Evolutionary conservation across 1,140 invertebrate species (phyloP).

Genomic region (Pseudomyrmex flavicornis): DNA sequence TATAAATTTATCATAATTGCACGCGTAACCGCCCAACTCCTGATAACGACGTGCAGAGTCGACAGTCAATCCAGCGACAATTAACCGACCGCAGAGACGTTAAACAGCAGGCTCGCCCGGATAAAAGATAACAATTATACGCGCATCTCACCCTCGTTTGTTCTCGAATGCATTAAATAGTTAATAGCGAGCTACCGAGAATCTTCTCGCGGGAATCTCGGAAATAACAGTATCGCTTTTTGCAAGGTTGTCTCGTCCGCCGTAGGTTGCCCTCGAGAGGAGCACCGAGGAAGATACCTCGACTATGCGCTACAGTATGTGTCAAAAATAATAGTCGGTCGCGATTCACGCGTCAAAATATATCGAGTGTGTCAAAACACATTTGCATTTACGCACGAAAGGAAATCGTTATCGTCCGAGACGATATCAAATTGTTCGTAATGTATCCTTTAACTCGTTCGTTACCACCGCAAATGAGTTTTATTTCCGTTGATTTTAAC

Average conservation of each 20-base stretch:
- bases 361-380: background rate
- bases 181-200: background rate
- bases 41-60: slow-evolving; percentile 30
- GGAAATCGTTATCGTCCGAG: background rate
- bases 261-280: background rate
- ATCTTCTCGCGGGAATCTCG: slow-evolving; percentile 19
- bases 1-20: slow-evolving; percentile 50
- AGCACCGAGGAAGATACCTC: background rate
- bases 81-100: slow-evolving; percentile 17
- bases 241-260: slow-evolving; percentile 36
- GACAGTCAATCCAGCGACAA: slow-evolving; percentile 40
- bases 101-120: background rate
- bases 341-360: background rate
- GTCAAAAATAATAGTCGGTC: slow-evolving; percentile 4
- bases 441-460: background rate
- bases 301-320: slow-evolving; percentile 9
- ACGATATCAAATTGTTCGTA: background rate
- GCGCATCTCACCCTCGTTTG: slow-evolving; percentile 33
- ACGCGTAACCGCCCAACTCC: slow-evolving; percentile 10
- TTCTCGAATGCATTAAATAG: slow-evolving; percentile 18
- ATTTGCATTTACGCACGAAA: background rate
- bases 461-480: background rate
- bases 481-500: background rate
- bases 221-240: slow-evolving; percentile 58
- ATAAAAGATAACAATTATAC: slow-evolving; percentile 18